Conservation (phyloP, 2,888 invertebrate species). For the Melolontha melolontha region DNA sequence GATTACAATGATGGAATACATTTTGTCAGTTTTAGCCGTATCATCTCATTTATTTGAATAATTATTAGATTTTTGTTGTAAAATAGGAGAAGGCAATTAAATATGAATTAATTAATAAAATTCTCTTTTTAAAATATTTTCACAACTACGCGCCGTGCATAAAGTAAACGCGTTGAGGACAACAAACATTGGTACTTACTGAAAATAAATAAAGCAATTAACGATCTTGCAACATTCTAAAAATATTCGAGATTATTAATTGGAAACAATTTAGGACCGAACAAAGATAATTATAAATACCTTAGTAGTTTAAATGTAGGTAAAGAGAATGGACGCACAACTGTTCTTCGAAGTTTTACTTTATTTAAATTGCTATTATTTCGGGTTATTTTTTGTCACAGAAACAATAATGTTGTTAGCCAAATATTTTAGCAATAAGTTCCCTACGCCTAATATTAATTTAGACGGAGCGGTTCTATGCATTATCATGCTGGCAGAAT, state of each 20-base stretch:
- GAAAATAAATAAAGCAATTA: slow-evolving; percentile 41
- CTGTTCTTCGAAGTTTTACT: slow-evolving; percentile 51
- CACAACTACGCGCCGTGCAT: neutral
- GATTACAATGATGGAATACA: slow-evolving; percentile 51
- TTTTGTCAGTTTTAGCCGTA: slow-evolving; percentile 47
- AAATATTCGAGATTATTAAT: slow-evolving; percentile 46
- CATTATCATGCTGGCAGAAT: slow-evolving; percentile 46
- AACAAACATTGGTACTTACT: slow-evolving; percentile 4
- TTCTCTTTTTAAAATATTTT: slow-evolving; percentile 6
- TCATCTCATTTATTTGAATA: slow-evolving; percentile 47
- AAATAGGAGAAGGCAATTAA: slow-evolving; percentile 48
- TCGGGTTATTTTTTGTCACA: slow-evolving; percentile 49
- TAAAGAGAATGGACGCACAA: slow-evolving; percentile 48
- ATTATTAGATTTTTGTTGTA: slow-evolving; percentile 49
- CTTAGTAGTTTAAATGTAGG: slow-evolving; percentile 28
- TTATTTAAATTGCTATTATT: slow-evolving; percentile 50
- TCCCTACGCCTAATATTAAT: slow-evolving; percentile 48
- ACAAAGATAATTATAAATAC: slow-evolving; percentile 40
- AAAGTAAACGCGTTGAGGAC: neutral
- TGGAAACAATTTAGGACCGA: slow-evolving; percentile 39
- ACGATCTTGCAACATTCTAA: slow-evolving; percentile 39
- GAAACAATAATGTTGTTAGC: slow-evolving; percentile 50
- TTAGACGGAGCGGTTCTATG: slow-evolving; percentile 49
- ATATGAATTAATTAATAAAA: slow-evolving; percentile 3
- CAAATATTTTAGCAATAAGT: slow-evolving; percentile 47